Evolutionary conservation across 2,797 vertebrate genomes (phyloP), one percentile per base, ranked within the genome.

Genomic region (Thripadectes ignobilis): DNA sequence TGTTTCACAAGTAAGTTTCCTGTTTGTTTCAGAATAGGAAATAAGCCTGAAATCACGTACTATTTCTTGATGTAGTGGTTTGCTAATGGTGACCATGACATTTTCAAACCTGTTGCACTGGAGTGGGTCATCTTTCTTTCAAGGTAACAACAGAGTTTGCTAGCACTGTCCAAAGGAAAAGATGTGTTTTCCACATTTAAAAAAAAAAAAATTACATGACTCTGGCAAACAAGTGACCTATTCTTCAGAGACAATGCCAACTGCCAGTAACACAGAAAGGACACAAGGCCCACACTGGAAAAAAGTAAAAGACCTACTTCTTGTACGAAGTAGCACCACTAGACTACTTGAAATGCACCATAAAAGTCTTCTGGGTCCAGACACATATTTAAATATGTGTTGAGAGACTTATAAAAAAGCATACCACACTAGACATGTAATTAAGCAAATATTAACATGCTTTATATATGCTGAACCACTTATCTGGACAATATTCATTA

Each of bases 21-120:
- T 83, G 51, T 94, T 92, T 93, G 62, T 86, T 88, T 81, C 89
- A 84, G 52, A 84, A 59, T 12, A 78, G 51, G 62, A 85, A 88
- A 51, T 14, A 81, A 89, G 75, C 29, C 51, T 72, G 51, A 92
- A 96, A 78, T 58, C 59, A 91, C 2, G 0, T 0, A 68, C 32
- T 14, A 48, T 65, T 67, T 88, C 61, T 72, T 76, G 49, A 89
- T 34, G 62, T 87, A 93, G 55, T 43, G 26, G 26, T 77, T 85
- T 78, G 61, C 67, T 89, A 61, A 63, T 20, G 41, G 21, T 34
- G 46, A 89, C 59, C 74, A 88, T n/a, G 79, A 32, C 9, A 3
- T 85, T 89, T 67, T 91, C 57, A 79, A 80, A 89, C 61, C 45
- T 74, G 41, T 52, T 80, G 23, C 30, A 30, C 16, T 75, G 46